phyloP scores from a whole-genome alignment of 2,888 invertebrate genomes.

The Spicauda simplicius region DNA sequence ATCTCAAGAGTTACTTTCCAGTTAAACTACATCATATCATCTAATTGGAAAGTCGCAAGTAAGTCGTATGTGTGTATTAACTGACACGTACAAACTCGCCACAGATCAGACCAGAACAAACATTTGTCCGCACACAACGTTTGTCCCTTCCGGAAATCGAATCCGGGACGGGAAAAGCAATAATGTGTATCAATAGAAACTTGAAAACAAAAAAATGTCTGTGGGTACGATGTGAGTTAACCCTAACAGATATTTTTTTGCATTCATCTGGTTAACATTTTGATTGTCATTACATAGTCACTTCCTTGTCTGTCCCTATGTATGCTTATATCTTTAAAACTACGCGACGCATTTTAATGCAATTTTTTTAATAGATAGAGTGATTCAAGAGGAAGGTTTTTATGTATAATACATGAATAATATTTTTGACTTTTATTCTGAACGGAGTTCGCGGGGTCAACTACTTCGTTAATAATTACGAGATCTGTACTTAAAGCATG shows the following conservation, averaged over 20 bases:
- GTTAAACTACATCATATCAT: no score
- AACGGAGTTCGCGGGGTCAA: no score
- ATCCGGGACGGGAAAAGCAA: slow-evolving; percentile 28
- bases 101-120: slow-evolving; percentile 15
- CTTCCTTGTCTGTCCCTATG: no score
- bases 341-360: no score
- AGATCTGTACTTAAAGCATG: no score
- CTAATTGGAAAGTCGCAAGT: not conserved
- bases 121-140: slow-evolving; percentile 22
- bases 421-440: no score
- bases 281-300: not conserved
- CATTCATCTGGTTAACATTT: not conserved
- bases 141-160: slow-evolving; percentile 34
- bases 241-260: not conserved
- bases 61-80: not conserved
- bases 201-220: slow-evolving; percentile 12
- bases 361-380: no score
- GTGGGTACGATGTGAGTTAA: not conserved
- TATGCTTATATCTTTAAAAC: no score
- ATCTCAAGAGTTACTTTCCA: no score
- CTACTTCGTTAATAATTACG: no score
- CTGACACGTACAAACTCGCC: slow-evolving; percentile 14
- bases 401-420: no score
- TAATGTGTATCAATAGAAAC: slow-evolving; percentile 31
- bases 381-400: no score